Percentiles rank a stretch among this genome's conserved stretches.
phyloP scores from a whole-genome alignment of 2,888 invertebrate species.

The Ceriagrion tenellum region DNA sequence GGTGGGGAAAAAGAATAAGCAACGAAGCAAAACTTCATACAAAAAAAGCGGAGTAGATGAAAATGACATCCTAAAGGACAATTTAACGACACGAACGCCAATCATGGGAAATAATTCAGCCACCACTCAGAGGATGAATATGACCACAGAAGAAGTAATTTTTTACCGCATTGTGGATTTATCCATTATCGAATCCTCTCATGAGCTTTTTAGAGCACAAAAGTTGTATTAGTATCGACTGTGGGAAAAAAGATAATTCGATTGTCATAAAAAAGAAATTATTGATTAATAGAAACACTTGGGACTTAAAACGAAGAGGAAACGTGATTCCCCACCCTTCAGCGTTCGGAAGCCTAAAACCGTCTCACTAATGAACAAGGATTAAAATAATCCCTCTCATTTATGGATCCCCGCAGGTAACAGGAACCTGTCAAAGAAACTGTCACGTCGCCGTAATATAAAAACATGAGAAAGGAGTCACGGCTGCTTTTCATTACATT shows the following conservation, averaged over 20 bases:
- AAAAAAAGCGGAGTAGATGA: no score
- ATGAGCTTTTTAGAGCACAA: background rate
- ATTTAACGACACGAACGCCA: background rate
- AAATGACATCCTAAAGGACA: no score
- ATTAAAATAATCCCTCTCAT: background rate
- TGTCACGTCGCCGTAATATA: background rate
- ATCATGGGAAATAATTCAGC: background rate
- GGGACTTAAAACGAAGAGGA: background rate
- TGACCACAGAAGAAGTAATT: background rate
- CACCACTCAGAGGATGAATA: background rate
- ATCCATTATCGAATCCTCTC: background rate
- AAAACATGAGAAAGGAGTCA: background rate
- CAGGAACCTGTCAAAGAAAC: background rate
- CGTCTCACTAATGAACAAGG: background rate
- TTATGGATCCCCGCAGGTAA: background rate
- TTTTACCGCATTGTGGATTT: background rate
- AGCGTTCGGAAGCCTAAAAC: background rate
- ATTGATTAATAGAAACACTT: background rate
- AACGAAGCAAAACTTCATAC: no score
- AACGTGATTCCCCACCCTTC: background rate
- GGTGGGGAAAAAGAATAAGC: no score
- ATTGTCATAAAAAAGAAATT: background rate
- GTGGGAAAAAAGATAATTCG: background rate
- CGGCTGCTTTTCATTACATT: background rate
- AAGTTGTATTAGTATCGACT: background rate